Conservation (phyloP, 92 coral and sea anemone species). For the Paragorgia papillata region DNA sequence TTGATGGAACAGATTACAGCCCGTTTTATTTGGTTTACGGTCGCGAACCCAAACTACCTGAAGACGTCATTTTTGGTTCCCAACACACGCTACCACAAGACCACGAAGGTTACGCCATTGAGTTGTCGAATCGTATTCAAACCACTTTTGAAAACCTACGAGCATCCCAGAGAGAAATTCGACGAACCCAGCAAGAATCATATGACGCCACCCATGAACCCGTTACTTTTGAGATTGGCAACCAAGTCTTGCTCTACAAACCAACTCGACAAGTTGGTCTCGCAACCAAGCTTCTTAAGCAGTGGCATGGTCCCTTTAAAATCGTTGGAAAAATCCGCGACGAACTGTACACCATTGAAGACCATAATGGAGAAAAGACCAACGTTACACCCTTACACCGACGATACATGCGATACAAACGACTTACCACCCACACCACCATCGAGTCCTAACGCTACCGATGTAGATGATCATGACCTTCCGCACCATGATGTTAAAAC, state of each 20-base stretch:
- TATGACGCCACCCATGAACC: constrained; percentile 11
- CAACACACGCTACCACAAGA: constrained; percentile 10
- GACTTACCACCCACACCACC: no score
- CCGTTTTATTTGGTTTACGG: constrained; percentile 17
- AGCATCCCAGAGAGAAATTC: neutral
- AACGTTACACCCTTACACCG: no score
- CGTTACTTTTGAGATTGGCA: neutral
- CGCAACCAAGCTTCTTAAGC: constrained; percentile 8
- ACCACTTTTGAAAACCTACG: constrained; percentile 23
- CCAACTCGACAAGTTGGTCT: constrained; percentile 15
- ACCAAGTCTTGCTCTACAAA: constrained; percentile 1
- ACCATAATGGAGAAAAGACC: no score
- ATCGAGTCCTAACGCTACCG: no score
- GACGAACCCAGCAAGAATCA: neutral
- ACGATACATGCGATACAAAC: no score
- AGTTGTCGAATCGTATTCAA: neutral
- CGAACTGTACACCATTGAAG: no score
- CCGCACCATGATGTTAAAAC: no score
- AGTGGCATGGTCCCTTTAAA: no score
- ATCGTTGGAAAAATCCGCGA: no score
- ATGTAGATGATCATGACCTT: no score
- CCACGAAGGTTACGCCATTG: constrained; percentile 10
- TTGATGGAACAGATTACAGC: constrained; percentile 32
- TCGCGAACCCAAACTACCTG: constrained; percentile 26
- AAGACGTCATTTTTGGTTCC: constrained; percentile 22